Base-by-base conservation (phyloP, 2,888 invertebrate genomes). In the Lithophane socia region DNA sequence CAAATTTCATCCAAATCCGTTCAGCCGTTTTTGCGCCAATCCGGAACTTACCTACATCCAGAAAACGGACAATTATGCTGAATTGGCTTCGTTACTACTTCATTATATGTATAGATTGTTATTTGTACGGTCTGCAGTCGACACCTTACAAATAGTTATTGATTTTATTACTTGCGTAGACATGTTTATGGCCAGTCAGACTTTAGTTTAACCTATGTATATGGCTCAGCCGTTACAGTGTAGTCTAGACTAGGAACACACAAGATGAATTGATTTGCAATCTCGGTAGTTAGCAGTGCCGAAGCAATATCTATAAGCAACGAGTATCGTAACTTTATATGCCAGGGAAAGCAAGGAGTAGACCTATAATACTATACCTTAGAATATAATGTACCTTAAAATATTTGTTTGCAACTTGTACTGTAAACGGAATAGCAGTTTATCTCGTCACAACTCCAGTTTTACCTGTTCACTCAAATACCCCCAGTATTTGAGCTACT, bases 231-330 rank as follows among this genome's bases (percentile, higher is more conserved):
- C 9, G 60, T 56, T 73, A 42, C 24, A 13, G 2, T 60, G 47
- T 66, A 29, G 42, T 58, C 66, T 54, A 24, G 24, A 42, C 21
- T 67, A 29, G 52, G 54, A 60, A 52, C 21, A 60, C 24, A 61
- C 37, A 37, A 56, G 10, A 68, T 29, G n/a, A 61, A 60, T 24
- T 52, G 49, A 79, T 66, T 73, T 81, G 68, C 83, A 21, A 78
- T 29, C 0, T 61, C 1, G 4, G 24, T 60, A 21, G 73, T 37
- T 10, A 61, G 13, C 16, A 18, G 18, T 49, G 54, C 18, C 42
- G 18, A 4, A 9, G 16, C 8, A 37, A 47, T 65, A 47, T 56
- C n/a, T 29, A 37, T 37, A 21, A 47, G 54, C 18, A 63, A 16
- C 49, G 44, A 54, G 18, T 7, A 42, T 60, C 42, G 29, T 56